These are phyloP conservation scores for Agelas oroides DNA, from an alignment of 37 sponge, comb jelly and placozoan genomes.

Conservation along the genomic window DNA sequence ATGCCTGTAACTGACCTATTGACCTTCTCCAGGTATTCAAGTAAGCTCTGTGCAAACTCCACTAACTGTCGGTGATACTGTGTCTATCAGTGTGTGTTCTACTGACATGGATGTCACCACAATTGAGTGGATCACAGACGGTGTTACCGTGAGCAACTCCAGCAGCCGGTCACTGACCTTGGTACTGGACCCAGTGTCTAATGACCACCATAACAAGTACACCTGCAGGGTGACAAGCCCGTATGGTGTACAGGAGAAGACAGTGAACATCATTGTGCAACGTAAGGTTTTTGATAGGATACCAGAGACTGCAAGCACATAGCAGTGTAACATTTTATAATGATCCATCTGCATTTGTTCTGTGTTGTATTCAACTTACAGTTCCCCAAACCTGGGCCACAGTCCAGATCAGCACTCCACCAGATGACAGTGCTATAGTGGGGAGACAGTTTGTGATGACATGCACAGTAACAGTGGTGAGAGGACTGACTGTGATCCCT, in stretches of 20 bases:
- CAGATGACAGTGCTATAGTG: neutral
- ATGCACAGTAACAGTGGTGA: constrained; percentile 4
- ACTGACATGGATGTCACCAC: too few relatives aligned
- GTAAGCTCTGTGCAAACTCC: too few relatives aligned
- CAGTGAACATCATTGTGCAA: neutral
- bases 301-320: too few relatives aligned
- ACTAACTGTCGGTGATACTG: too few relatives aligned
- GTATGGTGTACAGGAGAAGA: constrained; percentile 13
- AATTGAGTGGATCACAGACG: too few relatives aligned
- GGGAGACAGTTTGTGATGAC: neutral
- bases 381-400: constrained; percentile 9
- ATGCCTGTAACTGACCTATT: too few relatives aligned
- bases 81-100: too few relatives aligned
- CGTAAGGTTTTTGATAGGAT: neutral
- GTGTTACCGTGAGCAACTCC: too few relatives aligned
- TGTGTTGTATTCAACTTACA: neutral
- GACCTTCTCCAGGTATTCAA: too few relatives aligned
- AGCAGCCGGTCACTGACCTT: too few relatives aligned
- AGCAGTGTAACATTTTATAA: too few relatives aligned
- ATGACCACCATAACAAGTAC: neutral
- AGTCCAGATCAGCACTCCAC: neutral
- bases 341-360: too few relatives aligned
- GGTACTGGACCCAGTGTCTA: neutral
- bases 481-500: neutral
- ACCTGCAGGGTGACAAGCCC: neutral